phyloP scores from a whole-genome alignment of 2,888 invertebrate genomes.

The Cataglyphis altisquamis region DNA sequence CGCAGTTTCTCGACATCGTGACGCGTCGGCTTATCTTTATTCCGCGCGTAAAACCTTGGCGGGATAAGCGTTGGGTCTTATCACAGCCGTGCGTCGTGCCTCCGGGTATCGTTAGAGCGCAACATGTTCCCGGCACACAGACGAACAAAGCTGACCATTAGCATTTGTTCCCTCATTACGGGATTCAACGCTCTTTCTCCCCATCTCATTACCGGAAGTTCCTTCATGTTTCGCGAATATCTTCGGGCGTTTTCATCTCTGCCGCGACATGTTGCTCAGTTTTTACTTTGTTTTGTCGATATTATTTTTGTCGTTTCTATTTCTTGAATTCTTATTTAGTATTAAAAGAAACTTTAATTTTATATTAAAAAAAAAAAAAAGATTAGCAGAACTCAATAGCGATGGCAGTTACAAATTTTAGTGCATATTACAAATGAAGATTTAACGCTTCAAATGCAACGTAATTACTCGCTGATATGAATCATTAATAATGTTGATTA shows the following conservation, averaged over 20 bases:
- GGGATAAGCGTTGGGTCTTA: constrained; percentile 62
- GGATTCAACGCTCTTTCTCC: constrained; percentile 16
- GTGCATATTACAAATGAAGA: constrained; percentile 6
- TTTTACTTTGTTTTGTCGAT: not conserved
- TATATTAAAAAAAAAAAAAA: not conserved
- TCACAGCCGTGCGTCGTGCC: constrained; percentile 64
- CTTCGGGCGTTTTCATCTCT: constrained; percentile 16
- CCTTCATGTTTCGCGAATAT: not conserved
- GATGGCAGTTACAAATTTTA: constrained; percentile 9
- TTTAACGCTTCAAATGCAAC: constrained; percentile 21
- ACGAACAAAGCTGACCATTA: constrained; percentile 63
- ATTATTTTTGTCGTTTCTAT: not conserved
- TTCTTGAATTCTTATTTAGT: not conserved
- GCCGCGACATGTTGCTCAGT: not conserved
- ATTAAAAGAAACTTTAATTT: not conserved
- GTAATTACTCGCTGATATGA: constrained; percentile 36
- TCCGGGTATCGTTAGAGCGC: constrained; percentile 70
- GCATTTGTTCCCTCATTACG: constrained; percentile 55
- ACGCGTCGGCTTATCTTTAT: constrained; percentile 68
- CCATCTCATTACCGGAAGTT: constrained; percentile 64
- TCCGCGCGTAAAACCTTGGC: constrained; percentile 58
- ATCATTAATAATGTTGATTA: constrained; percentile 38
- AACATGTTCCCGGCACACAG: constrained; percentile 62
- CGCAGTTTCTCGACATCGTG: not conserved
- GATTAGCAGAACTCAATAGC: not conserved